Conservation (phyloP, 2,888 invertebrate species). For the Diaprepes abbreviatus region DNA sequence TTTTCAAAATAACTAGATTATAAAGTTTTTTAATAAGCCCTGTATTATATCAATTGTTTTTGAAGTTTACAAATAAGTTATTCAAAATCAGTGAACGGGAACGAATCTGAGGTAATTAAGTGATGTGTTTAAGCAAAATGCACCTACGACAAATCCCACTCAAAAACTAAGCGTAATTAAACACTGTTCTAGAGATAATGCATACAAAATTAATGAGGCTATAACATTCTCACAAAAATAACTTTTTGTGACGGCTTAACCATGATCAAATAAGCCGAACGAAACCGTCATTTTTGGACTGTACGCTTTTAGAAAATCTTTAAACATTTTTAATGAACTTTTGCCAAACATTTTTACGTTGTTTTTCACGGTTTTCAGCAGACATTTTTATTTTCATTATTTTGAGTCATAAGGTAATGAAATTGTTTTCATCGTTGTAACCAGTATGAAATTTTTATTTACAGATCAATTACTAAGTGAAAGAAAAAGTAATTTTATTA, state of each 20-base stretch:
- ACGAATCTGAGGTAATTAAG: too few relatives aligned
- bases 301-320: constrained; percentile 36
- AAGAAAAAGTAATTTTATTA: neutral
- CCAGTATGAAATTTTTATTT: neutral
- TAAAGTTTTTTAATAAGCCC: too few relatives aligned
- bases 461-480: neutral
- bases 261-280: constrained; percentile 40
- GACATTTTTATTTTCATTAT: constrained; percentile 13
- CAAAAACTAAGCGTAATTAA: too few relatives aligned
- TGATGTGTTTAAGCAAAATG: too few relatives aligned
- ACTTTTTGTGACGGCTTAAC: constrained; percentile 27
- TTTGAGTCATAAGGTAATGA: constrained; percentile 20
- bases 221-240: constrained; percentile 23
- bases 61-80: too few relatives aligned
- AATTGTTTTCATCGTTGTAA: constrained; percentile 2
- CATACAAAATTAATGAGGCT: too few relatives aligned
- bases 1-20: too few relatives aligned
- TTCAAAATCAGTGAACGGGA: too few relatives aligned
- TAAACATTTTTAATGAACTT: constrained; percentile 19
- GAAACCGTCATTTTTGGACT: constrained; percentile 32
- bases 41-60: too few relatives aligned
- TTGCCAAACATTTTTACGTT: constrained; percentile 43
- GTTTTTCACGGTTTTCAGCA: constrained; percentile 33
- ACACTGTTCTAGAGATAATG: too few relatives aligned
- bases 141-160: neutral